Base-by-base conservation (phyloP, 30 jellyfish, hydroid and myxozoan genomes). In the Phacellophora camtschatica region DNA sequence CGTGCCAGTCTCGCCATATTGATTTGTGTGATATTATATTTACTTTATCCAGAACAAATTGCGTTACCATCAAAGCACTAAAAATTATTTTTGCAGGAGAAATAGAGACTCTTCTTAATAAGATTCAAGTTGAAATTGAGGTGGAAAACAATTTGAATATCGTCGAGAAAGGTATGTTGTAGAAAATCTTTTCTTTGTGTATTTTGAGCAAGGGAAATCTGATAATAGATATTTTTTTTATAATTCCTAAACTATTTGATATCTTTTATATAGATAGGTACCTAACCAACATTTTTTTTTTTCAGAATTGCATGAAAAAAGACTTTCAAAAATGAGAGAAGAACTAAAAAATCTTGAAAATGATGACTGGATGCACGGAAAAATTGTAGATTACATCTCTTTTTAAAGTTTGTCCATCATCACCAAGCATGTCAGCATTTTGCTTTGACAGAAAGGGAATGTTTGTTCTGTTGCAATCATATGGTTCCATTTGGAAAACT, bases 91-190 rank as follows among this genome's bases (percentile, higher is more conserved):
- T 39, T 50, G 3, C 36, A 61, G 79, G 51, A 7, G 95, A 67
- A 45, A 85, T 85, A 58, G 96, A 85, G 43, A 75, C 85, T 13
- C 71, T 75, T 10, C 53, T 85, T 50, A 75, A 66, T 61, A 85
- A 75, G 51, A 72, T 67, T 36, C 96, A 85, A 64, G 96, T 85
- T 23, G 96, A 85, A 64, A 75, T 85, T 69, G 96, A 85, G 53
- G 96, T 85, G 20, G 96, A 85, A 39, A 85, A 75, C 63, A 85
- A 85, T 59, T 39, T 85, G 50, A 75, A 85, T 41, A 75, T 75
- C 2, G 87, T 85, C 30, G 96, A 85, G 35, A 85, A 85, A 74
- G 96, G 96, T 85, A 28, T 57, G 63, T 49, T 2, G 1, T 11
- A 23, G 5, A 25, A 0, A 29, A 7, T 23, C 58, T 39, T 20